Evolutionary conservation across 2,888 invertebrate species (phyloP).

Genomic region (Cryptocheilus praepositus): DNA sequence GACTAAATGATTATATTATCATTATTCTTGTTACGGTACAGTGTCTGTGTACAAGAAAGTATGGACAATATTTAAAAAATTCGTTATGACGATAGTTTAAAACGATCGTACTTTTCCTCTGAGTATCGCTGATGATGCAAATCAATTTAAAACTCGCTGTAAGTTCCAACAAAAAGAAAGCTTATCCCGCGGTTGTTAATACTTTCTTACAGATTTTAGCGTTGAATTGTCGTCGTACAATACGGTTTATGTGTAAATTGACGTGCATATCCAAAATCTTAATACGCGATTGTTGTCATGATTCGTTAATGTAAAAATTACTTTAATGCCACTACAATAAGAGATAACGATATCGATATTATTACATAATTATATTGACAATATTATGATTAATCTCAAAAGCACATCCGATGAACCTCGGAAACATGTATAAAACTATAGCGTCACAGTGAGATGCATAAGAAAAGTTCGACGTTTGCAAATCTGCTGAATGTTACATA

Average conservation of each 20-base stretch:
- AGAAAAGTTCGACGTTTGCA: too few species aligned
- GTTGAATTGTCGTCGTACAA: neutral
- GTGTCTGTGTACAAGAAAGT: constrained; percentile 4
- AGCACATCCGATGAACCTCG: neutral
- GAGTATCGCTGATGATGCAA: neutral
- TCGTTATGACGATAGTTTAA: neutral
- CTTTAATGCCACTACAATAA: too few species aligned
- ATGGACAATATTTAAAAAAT: constrained; percentile 2
- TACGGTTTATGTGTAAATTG: constrained; percentile 6
- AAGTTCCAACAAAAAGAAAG: neutral
- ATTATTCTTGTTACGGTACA: constrained; percentile 8
- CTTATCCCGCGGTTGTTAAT: neutral
- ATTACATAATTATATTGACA: constrained; percentile 46
- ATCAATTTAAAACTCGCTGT: neutral
- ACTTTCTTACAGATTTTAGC: constrained; percentile 2
- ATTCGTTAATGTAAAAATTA: too few species aligned
- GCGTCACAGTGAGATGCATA: too few species aligned
- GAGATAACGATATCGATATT: constrained; percentile 7
- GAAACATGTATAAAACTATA: too few species aligned
- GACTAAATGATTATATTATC: neutral
- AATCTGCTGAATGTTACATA: too few species aligned
- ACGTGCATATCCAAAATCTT: constrained; percentile 2
- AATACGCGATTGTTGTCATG: too few species aligned
- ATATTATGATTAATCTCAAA: constrained; percentile 49
- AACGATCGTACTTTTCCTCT: neutral